These are phyloP conservation scores for Drepana arcuata DNA, from an alignment of 1,140 invertebrate genomes.

Conservation along the genomic window DNA sequence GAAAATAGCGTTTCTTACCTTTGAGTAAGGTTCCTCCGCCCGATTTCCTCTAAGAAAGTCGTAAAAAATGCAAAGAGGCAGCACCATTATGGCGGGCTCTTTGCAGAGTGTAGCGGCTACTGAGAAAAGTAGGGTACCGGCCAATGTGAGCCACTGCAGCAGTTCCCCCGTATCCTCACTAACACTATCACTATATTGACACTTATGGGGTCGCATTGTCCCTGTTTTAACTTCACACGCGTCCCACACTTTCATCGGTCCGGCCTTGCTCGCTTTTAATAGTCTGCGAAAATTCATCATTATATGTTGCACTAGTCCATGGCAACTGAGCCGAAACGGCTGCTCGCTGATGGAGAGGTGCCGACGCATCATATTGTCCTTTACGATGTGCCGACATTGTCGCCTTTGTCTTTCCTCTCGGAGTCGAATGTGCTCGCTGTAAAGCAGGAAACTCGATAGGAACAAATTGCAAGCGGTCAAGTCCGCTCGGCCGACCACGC, in stretches of 20 bases:
- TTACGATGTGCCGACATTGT: conserved; percentile 36
- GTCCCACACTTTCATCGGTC: conserved; percentile 49
- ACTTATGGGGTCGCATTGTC: conserved; percentile 46
- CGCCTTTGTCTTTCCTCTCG: conserved; percentile 62
- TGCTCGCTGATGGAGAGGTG: conserved; percentile 31
- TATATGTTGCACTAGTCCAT: conserved; percentile 53
- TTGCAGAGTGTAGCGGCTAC: conserved; percentile 86
- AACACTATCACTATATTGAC: conserved; percentile 55
- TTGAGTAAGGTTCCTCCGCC: conserved; percentile 59
- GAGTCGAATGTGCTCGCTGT: conserved; percentile 77
- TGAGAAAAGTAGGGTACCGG: conserved; percentile 74
- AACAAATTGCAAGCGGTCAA: conserved; percentile 93
- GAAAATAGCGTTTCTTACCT: conserved; percentile 49
- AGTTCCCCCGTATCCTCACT: conserved; percentile 60
- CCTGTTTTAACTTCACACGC: conserved; percentile 43
- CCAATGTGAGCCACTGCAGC: conserved; percentile 72
- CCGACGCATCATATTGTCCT: conserved; percentile 33
- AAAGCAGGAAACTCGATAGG: conserved; percentile 87
- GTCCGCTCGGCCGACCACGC: conserved; percentile 96
- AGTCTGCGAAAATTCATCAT: conserved; percentile 51
- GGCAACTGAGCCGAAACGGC: conserved; percentile 50
- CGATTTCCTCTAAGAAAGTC: conserved; percentile 72
- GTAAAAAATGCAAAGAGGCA: conserved; percentile 90
- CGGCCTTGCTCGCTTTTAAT: conserved; percentile 47
- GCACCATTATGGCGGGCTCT: conserved; percentile 93